Base-by-base conservation (phyloP, 2,113 vertebrate species). In the Todiramphus chloris region DNA sequence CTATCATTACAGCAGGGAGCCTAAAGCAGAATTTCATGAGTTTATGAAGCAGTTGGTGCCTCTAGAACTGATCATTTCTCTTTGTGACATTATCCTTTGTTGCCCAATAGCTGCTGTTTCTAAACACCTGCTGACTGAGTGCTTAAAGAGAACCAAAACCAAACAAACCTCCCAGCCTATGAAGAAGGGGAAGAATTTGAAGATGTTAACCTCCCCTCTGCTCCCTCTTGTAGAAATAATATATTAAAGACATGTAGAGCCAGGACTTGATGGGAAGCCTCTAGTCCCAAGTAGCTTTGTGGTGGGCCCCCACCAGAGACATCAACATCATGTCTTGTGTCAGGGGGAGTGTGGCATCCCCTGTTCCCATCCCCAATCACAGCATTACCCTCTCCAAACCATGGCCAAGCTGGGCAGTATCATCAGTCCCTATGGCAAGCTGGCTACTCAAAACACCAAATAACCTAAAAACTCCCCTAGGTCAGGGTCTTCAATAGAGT, bases 171-270 rank as follows among this genome's bases (percentile, higher is more conserved):
- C 81, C 78, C 82, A 77, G 62, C 10, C 7, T 35, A n/a, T 13
- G 58, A 94, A 89, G 44, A 93, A 91, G 59, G 76, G 62, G 66
- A 95, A 93, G 76, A 94, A 67, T 79, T 93, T 97, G 96, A 96
- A 83, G 39, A 60, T 43, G 46, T 78, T 93, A 80, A 30, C 59
- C 70, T 12, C 30, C 17, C 6, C 27, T 80, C n/a, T 66, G 23
- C 55, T 31, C 18, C 28, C 7, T 72, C 13, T 63, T 74, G 25
- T n/a, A 95, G 41, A 93, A 83, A 31, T 25, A 23, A 4, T 43
- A 33, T 35, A 8, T 17, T 48, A 60, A 83, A 88, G 35, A 90
- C 62, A 68, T 6, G 2, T 53, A 60, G 43, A 90, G 15, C 7
- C 1, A 0, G 21, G 24, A 33, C 31, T 31, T 31, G 11, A 9